Base-by-base conservation (phyloP, 2,888 invertebrate species). In the Drosophila ochracea region DNA sequence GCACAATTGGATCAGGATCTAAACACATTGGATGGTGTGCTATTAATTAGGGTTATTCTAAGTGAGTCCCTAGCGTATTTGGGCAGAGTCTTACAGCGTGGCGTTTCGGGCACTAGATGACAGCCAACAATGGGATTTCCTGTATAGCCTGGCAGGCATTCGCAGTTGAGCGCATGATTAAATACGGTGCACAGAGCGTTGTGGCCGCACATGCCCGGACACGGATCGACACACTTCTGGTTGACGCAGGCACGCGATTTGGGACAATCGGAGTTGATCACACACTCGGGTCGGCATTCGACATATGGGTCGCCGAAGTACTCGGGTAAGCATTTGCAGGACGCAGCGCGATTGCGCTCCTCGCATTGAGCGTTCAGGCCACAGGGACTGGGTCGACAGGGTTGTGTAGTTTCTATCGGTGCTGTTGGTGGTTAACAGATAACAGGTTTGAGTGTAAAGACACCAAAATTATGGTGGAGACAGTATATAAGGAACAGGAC, bases 181-280 rank as follows among this genome's bases (percentile, higher is more conserved):
- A 95, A 94, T 16, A 96, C 95, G 68, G 80, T 95, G 94, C 96
- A 96, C 88, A 95, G 95, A 9, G 97, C 97, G 91, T 97, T 97
- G 87, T 96, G 94, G 52, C 97, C 97, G 91, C 97, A 97, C 68
- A 96, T 96, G 79, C 97, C 97, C 28, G 96, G 95, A 89, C 97
- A 98, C 13, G 97, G 97, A 93, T 97, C 96, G 85, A 95, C 95
- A 92, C 98, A 98, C 94, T 97, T 97, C 86, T 95, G 95, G 92
- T 96, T 96, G 65, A 95, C 94, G 84, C 96, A 96, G 30, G 96
- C 95, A 83, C 94, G 94, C 62, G 94, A 95, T 67, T 94, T 93
- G 54, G 94, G 92, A 87, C 96, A 96, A 84, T 96, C 96, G 2
- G 95, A 94, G 90, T 95, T 96, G 59, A 95, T 94, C 19, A 95